Base-by-base conservation (phyloP, 2,113 vertebrate genomes). In the Megatriorchis doriae region DNA sequence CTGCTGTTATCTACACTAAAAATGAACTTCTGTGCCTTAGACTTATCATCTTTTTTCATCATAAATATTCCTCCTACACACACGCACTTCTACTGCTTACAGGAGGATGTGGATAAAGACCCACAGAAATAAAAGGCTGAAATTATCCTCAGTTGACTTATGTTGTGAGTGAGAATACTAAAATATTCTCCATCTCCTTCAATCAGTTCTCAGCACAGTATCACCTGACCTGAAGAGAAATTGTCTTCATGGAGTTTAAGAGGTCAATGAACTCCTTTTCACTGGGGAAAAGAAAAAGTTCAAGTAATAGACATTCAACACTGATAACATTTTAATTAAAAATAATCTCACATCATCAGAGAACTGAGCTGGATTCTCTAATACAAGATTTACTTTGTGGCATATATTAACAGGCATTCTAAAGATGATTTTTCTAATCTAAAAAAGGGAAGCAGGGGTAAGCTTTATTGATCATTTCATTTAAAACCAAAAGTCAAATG, bases 41-140 rank as follows among this genome's bases (percentile, higher is more conserved):
- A 92, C 62, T 97, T 89, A 36, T n/a, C 36, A 36, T n/a, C 36
- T 79, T 80, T 70, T 50, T 77, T 85, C 45, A 83, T 80, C 72
- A 91, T 65, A 84, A 95, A 81, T 93, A 93, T 65, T 90, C 81
- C 50, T 93, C 96, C 93, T 80, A 91, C 89, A 87, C 56, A 50
- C 23, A 73, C 3, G 2, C 34, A 55, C 55, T 95, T 90, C 40
- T 55, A 94, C 36, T 72, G 58, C 52, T 93, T 80, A 95, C 82
- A 83, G 27, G 27, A 93, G 40, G 40, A 86, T 32, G 48, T 23
- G 47, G 19, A 71, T 93, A 81, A 91, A 87, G 70, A 82, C n/a
- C 48, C 53, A 62, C 62, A 62, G 59, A 91, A 89, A 87, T 63
- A 94, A 85, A 91, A 93, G 74, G 78, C 81, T 77, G 43, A 21